Base-by-base conservation (phyloP, 1,140 invertebrate genomes). In the Oreohelix idahoensis region DNA sequence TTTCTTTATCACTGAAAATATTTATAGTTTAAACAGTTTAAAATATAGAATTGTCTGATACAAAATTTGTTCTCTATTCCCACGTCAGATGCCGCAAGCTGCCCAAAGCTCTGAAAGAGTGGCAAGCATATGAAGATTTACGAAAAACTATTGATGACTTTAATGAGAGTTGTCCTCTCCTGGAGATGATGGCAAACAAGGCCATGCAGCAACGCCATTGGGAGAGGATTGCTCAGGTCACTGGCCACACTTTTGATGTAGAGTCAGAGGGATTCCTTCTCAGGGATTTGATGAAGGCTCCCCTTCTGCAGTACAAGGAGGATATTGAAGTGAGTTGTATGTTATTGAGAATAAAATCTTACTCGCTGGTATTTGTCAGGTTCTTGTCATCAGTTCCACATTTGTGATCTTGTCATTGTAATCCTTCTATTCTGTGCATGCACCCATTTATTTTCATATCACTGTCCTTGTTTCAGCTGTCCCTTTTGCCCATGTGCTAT, bases 101-200 rank as follows among this genome's bases (percentile, higher is more conserved):
- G 45, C 98, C 98, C 0, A 99, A 99, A 92, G 97, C 96, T 4
- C 93, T 99, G 36, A 98, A 99, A 93, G 98, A 99, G 93, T 99
- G 98, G 98, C 97, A 98, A 20, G 98, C 98, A 0, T 99, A 98
- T 93, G 96, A 96, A 89, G 97, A 97, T 5, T 93, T 99, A 70
- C 98, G 98, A 90, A 97, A 98, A 88, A 99, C 97, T 0, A 98
- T 99, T 84, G 98, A 99, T 90, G 98, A 99, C 91, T 99, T 99
- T 92, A 99, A 98, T 91, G 98, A 99, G 89, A 98, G 98, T 95
- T 98, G 97, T 92, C 97, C 98, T 0, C 93, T 99, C 13, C 93
- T 99, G 75, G 98, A 99, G 93, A 93, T 98, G 88, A 99, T 99
- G 98, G 96, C 97, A 0, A 99, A 99, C 93, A 98, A 98, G 93